These are phyloP conservation scores for Agonopterix arenella DNA, from an alignment of 2,888 invertebrate genomes.

Conservation along the genomic window DNA sequence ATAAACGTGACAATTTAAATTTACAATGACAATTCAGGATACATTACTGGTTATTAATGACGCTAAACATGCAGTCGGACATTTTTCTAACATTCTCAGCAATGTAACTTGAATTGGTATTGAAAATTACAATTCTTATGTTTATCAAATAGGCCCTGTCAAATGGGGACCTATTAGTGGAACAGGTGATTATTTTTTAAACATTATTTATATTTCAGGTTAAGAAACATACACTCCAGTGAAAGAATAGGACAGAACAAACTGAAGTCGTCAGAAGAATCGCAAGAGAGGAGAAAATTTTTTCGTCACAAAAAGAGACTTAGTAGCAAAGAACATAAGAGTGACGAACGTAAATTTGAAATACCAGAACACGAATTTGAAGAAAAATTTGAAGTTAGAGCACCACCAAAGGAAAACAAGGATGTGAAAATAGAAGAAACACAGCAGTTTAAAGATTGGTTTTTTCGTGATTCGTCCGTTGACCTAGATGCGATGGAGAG, in stretches of 20 bases:
- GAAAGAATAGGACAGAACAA: slow-evolving; percentile 43
- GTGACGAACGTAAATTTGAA: slow-evolving; percentile 41
- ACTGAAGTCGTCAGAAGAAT: slow-evolving; percentile 29
- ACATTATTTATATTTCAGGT: slow-evolving; percentile 26
- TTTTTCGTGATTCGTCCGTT: slow-evolving; percentile 56
- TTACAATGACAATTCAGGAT: no score
- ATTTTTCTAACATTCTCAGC: no score
- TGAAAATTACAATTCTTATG: no score
- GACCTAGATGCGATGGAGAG: slow-evolving; percentile 62
- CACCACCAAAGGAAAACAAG: slow-evolving; percentile 55
- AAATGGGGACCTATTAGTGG: no score
- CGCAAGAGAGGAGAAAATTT: slow-evolving; percentile 46
- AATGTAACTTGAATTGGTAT: no score
- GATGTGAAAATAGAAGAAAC: slow-evolving; percentile 21
- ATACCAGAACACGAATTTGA: slow-evolving; percentile 79
- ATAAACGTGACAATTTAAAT: no score
- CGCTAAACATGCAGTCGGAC: no score
- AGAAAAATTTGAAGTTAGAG: slow-evolving; percentile 73
- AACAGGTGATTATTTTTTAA: no score
- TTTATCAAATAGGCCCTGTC: no score
- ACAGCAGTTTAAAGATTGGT: slow-evolving; percentile 54
- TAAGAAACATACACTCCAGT: slow-evolving; percentile 56
- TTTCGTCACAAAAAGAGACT: slow-evolving; percentile 63
- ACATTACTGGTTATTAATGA: no score
- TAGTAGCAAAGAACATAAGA: slow-evolving; percentile 29